Conservation (phyloP, 2,888 invertebrate genomes). For the Lymantria monacha region DNA sequence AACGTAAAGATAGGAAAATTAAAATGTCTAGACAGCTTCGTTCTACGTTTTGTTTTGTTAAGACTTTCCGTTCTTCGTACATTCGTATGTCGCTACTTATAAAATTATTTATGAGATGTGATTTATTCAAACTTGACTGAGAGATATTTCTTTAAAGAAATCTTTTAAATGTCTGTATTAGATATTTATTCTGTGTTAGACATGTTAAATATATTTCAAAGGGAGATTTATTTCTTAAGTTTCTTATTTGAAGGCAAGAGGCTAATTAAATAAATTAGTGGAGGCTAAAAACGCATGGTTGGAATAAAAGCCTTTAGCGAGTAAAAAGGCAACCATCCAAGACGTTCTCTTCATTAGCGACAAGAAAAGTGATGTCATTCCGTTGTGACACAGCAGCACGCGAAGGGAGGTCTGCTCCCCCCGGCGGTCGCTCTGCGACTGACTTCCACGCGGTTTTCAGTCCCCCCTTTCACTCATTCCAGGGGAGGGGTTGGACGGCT, state of each 20-base stretch:
- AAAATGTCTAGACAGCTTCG: conserved; percentile 77
- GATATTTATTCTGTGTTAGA: too few species aligned
- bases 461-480: conserved; percentile 47
- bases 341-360: conserved; percentile 81
- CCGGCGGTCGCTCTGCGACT: conserved; percentile 71
- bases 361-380: conserved; percentile 81
- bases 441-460: conserved; percentile 67
- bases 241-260: conserved; percentile 17
- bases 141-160: conserved; percentile 30
- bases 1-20: conserved; percentile 77
- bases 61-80: conserved; percentile 38
- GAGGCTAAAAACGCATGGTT: conserved; percentile 46
- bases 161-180: not conserved
- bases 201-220: not conserved
- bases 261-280: conserved; percentile 53
- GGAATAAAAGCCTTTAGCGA: conserved; percentile 50
- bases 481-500: conserved; percentile 71
- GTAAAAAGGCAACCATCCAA: conserved; percentile 64
- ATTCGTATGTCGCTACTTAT: conserved; percentile 37
- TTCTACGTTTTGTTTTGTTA: conserved; percentile 60
- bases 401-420: conserved; percentile 67
- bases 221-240: conserved; percentile 21
- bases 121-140: conserved; percentile 49
- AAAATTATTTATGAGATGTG: conserved; percentile 42
- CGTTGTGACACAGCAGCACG: conserved; percentile 72